Evolutionary conservation across 2,113 vertebrate genomes (phyloP).

Genomic region (Tragulus kanchil): DNA sequence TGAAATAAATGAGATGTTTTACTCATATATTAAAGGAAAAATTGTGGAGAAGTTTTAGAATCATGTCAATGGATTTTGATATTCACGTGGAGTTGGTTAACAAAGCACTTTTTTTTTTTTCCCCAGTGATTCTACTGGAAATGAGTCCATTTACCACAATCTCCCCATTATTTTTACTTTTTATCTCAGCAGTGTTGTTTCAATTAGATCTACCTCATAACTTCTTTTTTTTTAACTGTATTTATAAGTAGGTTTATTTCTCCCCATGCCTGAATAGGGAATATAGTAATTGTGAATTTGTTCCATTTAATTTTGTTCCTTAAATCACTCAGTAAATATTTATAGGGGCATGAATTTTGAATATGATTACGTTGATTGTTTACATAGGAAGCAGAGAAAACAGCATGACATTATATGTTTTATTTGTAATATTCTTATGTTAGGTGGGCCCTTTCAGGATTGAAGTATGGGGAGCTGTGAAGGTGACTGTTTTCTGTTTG

Average conservation of each 20-base stretch:
- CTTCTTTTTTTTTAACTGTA: not conserved
- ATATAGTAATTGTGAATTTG: not conserved
- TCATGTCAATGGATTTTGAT: not conserved
- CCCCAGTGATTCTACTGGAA: not conserved
- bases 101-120: not conserved
- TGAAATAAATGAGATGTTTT: not conserved
- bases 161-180: not conserved
- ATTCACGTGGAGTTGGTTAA: not conserved
- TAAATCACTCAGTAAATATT: not conserved
- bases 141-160: not conserved
- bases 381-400: constrained; percentile 3
- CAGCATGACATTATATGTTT: not conserved
- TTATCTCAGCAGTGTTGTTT: not conserved
- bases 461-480: not conserved
- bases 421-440: not conserved
- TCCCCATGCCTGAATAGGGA: not conserved
- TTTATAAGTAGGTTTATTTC: not conserved
- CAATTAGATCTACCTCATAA: not conserved
- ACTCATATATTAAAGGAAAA: not conserved
- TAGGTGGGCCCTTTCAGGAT: not conserved
- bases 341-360: constrained; percentile 12
- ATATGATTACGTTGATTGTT: not conserved
- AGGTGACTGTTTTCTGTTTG: not conserved
- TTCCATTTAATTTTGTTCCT: not conserved
- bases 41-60: not conserved